Evolutionary conservation across 2,888 invertebrate species (phyloP).

Genomic region (Neuroscelio doddi): DNA sequence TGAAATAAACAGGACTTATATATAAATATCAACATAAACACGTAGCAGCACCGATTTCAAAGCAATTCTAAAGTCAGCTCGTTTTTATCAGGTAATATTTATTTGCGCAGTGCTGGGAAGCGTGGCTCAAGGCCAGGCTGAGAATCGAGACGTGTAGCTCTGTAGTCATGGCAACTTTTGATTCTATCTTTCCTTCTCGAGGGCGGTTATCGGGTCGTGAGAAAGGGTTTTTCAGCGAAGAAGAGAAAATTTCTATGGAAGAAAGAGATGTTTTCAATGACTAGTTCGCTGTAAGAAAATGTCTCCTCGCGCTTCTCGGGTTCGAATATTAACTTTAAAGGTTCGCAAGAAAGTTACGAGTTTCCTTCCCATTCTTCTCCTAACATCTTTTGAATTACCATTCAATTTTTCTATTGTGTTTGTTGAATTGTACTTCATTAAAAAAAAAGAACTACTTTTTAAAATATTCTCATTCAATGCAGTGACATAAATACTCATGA

Average conservation of each 20-base stretch:
- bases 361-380: background rate
- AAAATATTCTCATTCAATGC: too few relatives aligned
- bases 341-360: too few relatives aligned
- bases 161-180: constrained; percentile 68
- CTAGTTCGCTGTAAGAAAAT: constrained; percentile 26
- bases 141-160: constrained; percentile 28
- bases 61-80: constrained; percentile 20
- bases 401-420: background rate
- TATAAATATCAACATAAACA: constrained; percentile 20
- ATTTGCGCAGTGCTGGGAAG: constrained; percentile 22
- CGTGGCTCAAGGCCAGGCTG: constrained; percentile 36
- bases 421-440: background rate
- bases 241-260: constrained; percentile 42
- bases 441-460: background rate
- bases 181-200: constrained; percentile 57
- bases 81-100: constrained; percentile 33
- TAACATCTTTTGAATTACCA: background rate
- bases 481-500: too few relatives aligned
- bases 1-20: background rate
- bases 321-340: constrained; percentile 6
- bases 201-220: constrained; percentile 36
- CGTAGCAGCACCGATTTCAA: constrained; percentile 6
- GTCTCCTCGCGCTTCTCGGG: constrained; percentile 9
- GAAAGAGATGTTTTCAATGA: constrained; percentile 44
- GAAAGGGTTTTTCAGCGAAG: constrained; percentile 36